Percentiles rank a stretch among this genome's conserved stretches.
phyloP scores from a whole-genome alignment of 2,888 invertebrate genomes.

The Nycteola revayana region DNA sequence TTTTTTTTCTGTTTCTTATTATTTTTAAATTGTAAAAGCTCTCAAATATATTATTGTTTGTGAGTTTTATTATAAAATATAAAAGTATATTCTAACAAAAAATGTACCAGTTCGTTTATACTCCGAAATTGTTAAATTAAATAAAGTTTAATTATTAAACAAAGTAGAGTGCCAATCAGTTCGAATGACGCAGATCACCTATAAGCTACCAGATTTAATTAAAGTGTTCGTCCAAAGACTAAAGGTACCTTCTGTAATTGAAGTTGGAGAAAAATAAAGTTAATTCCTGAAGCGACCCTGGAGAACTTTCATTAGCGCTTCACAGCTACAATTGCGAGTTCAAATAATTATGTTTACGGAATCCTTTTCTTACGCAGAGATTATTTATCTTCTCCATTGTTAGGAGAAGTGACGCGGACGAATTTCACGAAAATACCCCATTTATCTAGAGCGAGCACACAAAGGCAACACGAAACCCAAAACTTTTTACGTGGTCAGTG shows the following conservation, averaged over 20 bases:
- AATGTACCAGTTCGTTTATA: no score
- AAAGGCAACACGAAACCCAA: conserved; percentile 76
- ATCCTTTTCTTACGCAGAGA: conserved; percentile 79
- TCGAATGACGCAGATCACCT: conserved; percentile 35
- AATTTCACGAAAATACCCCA: conserved; percentile 79
- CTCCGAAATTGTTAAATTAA: no score
- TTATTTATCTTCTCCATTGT: conserved; percentile 80
- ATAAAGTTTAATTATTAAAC: conserved; percentile 36
- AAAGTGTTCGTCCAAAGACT: conserved; percentile 64
- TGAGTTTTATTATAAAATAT: no score
- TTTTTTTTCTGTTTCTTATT: no score
- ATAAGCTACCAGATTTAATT: conserved; percentile 65
- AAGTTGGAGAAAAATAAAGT: conserved; percentile 63
- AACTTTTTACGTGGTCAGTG: conserved; percentile 80
- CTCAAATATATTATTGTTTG: no score
- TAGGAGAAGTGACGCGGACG: conserved; percentile 77
- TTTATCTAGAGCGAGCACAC: conserved; percentile 75
- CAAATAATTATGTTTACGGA: conserved; percentile 80
- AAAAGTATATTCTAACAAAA: no score
- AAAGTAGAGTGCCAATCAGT: conserved; percentile 30
- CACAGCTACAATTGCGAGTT: conserved; percentile 77
- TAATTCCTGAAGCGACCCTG: conserved; percentile 62
- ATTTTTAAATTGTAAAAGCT: no score
- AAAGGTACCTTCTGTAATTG: conserved; percentile 60
- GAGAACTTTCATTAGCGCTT: conserved; percentile 74